Evolutionary conservation across 2,797 vertebrate genomes (phyloP).

Genomic region (Gastrophryne carolinensis): DNA sequence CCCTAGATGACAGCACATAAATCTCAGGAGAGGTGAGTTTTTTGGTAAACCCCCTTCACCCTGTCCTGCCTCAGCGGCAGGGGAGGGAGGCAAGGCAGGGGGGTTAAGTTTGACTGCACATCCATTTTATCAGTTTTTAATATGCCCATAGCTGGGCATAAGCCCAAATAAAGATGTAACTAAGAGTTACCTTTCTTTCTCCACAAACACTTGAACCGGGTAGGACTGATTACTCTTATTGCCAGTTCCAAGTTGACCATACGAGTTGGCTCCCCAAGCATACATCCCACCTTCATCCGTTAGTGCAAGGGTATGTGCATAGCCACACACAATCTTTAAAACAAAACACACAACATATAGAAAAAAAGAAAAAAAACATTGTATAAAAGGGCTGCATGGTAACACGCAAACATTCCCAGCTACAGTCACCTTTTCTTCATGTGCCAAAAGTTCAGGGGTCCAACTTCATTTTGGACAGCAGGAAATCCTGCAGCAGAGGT

Average conservation of each 20-base stretch:
- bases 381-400: neutral
- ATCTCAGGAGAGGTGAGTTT: no score
- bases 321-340: slow-evolving; percentile 89
- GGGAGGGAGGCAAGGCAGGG: no score
- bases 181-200: slow-evolving; percentile 88
- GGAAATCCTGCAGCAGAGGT: neutral
- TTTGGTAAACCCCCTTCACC: no score
- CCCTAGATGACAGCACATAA: no score
- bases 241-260: slow-evolving; percentile 94
- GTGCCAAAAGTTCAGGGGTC: neutral
- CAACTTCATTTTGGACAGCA: neutral
- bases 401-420: neutral
- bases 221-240: slow-evolving; percentile 95
- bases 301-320: slow-evolving; percentile 91
- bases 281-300: slow-evolving; percentile 93
- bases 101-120: no score
- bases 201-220: slow-evolving; percentile 83
- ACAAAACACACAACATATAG: slow-evolving; percentile 40
- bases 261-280: slow-evolving; percentile 96
- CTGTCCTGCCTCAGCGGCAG: no score
- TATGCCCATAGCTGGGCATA: no score
- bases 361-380: neutral
- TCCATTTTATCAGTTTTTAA: no score
- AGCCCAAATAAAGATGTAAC: neutral
- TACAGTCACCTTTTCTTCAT: neutral